Evolutionary conservation across 1,140 invertebrate species (phyloP).

Genomic region (Drosophila pectinifera): DNA sequence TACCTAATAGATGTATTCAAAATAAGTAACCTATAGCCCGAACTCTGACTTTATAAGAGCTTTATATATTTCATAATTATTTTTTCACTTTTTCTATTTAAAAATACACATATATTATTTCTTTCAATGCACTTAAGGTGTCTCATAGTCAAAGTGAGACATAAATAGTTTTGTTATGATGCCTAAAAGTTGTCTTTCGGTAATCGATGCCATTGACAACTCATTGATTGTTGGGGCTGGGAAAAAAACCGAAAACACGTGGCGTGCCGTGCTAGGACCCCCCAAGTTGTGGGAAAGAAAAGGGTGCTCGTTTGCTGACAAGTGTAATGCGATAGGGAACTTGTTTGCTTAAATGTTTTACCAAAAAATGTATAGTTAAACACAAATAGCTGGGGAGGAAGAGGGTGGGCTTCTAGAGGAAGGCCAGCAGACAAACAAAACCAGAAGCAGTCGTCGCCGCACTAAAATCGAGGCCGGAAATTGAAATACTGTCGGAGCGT

Average conservation of each 20-base stretch:
- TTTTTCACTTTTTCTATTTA: too few species aligned
- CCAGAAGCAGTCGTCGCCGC: constrained; percentile 9
- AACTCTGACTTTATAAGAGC: too few species aligned
- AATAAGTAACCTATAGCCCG: too few species aligned
- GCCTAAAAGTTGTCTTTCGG: constrained; percentile 22
- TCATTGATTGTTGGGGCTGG: constrained; percentile 7
- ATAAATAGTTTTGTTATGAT: constrained; percentile 55
- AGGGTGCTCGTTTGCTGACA: constrained; percentile 19
- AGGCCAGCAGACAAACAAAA: constrained; percentile 2
- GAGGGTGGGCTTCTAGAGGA: not conserved
- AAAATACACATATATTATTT: not conserved
- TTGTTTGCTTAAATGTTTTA: constrained; percentile 38
- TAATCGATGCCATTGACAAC: constrained; percentile 70
- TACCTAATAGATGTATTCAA: too few species aligned
- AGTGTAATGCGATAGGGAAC: constrained; percentile 64
- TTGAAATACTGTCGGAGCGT: constrained; percentile 45
- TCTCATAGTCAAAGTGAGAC: constrained; percentile 9
- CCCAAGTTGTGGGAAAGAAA: constrained; percentile 28
- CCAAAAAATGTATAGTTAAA: constrained; percentile 12
- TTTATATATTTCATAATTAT: too few species aligned
- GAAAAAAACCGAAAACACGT: constrained; percentile 10
- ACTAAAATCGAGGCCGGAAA: constrained; percentile 59
- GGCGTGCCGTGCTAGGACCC: constrained; percentile 38
- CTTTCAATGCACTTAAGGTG: not conserved
- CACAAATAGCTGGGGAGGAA: constrained; percentile 3